Evolutionary conservation across 2,113 vertebrate species (phyloP), one percentile per base, ranked within the genome.

Genomic region (Vimba vimba): DNA sequence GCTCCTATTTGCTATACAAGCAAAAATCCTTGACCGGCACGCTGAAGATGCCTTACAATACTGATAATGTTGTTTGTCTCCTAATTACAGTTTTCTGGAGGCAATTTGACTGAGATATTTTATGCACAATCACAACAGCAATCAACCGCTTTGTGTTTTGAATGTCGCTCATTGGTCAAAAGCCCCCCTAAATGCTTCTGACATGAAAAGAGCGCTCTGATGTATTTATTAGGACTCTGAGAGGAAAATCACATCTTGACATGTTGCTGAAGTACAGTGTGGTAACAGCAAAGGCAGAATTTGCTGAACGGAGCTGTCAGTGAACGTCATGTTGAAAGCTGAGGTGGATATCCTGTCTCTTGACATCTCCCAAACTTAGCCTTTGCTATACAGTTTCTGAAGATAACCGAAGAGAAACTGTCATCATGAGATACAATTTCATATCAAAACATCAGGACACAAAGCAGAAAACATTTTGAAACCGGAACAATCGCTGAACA

Each of bases 111-210:
- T 17, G 50, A n/a, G 23, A 59, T 73, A 13, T 57, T 57, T 83
- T 15, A 52, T 25, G 13, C 66, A 19, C 82, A 73, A 83, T 83
- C 82, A 83, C 68, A 83, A 83, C 68, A 83, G 68, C 82, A 83
- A 83, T 83, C 82, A 83, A 36, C 21, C 23, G 6, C 33, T 59
- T 83, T 83, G 82, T 83, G 13, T 73, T 71, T 19, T 57, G 82
- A 83, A 73, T 57, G 50, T 27, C 27, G 19, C 17, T 13, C 3
- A 5, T n/a, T 55, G 45, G 62, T 52, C 27, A 30, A 69, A 66
- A 69, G 30, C 21, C 66, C 64, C 3, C 50, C 19, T 36, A 23
- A 43, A 59, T 10, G 66, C 12, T 6, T n/a, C 13, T 15, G 62
- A 73, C 74, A 83, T 9, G 4, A 73, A 83, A 83, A 83, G 81